Evolutionary conservation across 2,888 invertebrate genomes (phyloP).

Genomic region (Entomobrya proxima): DNA sequence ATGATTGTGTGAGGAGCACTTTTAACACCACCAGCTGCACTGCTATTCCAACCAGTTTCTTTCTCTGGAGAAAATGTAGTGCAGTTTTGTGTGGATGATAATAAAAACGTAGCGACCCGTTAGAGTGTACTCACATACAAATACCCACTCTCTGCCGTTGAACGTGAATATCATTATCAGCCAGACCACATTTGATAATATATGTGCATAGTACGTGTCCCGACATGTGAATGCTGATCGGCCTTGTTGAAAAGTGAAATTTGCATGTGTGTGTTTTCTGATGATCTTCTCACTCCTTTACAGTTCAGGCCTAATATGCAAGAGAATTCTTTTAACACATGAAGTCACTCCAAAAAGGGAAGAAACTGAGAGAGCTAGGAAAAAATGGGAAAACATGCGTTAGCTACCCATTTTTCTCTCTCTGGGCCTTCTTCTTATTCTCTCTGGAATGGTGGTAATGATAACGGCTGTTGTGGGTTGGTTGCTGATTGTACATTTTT

Average conservation of each 20-base stretch:
- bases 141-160: not conserved
- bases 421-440: not conserved
- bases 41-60: no score
- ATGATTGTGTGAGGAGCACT: slow-evolving; percentile 20
- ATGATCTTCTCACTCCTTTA: not conserved
- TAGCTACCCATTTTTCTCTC: not conserved
- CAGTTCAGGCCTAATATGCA: not conserved
- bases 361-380: not conserved
- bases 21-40: not conserved
- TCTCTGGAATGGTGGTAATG: not conserved
- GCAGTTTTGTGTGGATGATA: no score
- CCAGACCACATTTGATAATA: slow-evolving; percentile 6
- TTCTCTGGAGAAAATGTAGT: not conserved
- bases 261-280: not conserved
- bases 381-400: not conserved
- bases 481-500: slow-evolving; percentile 11
- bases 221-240: not conserved
- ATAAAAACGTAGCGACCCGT: not conserved
- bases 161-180: slow-evolving; percentile 54
- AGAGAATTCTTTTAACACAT: not conserved
- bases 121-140: not conserved
- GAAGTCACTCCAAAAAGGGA: not conserved
- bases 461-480: not conserved
- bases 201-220: not conserved
- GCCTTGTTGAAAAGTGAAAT: not conserved